Percentiles rank a stretch among this genome's conserved stretches.
Evolutionary conservation across 2,888 invertebrate genomes (phyloP).

Genomic region (Podotricha telesiphe): DNA sequence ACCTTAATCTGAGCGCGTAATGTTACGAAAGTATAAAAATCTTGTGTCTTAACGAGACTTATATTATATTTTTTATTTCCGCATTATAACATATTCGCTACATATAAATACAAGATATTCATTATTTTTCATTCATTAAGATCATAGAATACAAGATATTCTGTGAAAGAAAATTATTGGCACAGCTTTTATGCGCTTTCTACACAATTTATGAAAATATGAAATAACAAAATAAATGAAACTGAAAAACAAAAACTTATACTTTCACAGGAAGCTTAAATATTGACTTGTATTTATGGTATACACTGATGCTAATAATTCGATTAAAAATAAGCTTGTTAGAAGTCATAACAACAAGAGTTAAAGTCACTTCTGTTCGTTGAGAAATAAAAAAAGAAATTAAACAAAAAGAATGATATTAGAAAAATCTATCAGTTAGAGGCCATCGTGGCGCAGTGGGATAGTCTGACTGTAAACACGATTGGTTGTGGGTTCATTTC

Average conservation of each 20-base stretch:
- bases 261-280: background rate
- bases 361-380: background rate
- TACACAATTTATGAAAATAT: background rate
- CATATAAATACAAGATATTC: too few species aligned
- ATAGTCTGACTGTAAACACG: too few species aligned
- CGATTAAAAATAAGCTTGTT: conserved; percentile 28
- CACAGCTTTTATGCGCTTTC: background rate
- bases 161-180: background rate
- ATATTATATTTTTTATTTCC: too few species aligned
- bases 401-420: background rate
- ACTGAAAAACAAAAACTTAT: conserved; percentile 4
- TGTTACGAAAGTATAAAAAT: conserved; percentile 62
- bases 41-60: too few species aligned
- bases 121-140: too few species aligned
- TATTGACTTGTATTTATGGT: background rate
- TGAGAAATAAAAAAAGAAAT: background rate
- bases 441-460: too few species aligned
- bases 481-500: too few species aligned
- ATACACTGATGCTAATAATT: conserved; percentile 13
- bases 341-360: background rate
- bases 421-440: background rate
- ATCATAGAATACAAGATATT: too few species aligned
- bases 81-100: too few species aligned
- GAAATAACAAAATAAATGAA: background rate
- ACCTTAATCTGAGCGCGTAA: conserved; percentile 53